Conservation (phyloP, 2,888 invertebrate species). For the Chesias legatella region DNA sequence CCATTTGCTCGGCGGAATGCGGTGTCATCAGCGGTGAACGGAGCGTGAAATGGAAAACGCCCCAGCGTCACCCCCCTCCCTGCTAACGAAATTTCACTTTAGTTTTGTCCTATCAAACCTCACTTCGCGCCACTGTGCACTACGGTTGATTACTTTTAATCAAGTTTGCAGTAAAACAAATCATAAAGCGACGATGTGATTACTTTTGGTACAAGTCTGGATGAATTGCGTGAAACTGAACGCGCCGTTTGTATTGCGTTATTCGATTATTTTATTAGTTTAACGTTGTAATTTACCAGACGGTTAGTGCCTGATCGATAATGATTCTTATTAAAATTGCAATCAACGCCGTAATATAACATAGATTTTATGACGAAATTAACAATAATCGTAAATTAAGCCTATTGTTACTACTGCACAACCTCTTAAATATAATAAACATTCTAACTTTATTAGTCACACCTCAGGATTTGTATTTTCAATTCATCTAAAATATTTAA, state of each 20-base stretch:
- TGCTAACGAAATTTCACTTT: constrained; percentile 69
- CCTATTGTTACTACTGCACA: too few relatives aligned
- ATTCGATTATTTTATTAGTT: constrained; percentile 4
- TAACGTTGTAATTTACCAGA: constrained; percentile 5
- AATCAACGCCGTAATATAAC: too few relatives aligned
- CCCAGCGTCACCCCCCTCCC: constrained; percentile 62
- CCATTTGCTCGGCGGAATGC: constrained; percentile 77
- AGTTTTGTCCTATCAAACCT: constrained; percentile 42
- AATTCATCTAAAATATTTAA: too few relatives aligned
- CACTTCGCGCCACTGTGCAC: constrained; percentile 33
- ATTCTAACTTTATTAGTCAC: too few relatives aligned
- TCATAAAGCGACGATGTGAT: constrained; percentile 14
- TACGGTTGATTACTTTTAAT: constrained; percentile 47
- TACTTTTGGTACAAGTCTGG: constrained; percentile 5
- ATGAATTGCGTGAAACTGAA: constrained; percentile 10
- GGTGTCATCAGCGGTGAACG: constrained; percentile 75
- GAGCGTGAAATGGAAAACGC: constrained; percentile 80
- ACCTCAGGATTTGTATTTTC: too few relatives aligned
- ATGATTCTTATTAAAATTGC: neutral
- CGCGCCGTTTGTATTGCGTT: constrained; percentile 6
- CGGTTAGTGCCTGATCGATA: neutral
- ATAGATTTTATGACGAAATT: too few relatives aligned
- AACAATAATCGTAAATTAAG: too few relatives aligned
- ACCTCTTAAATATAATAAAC: too few relatives aligned
- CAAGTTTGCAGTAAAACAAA: constrained; percentile 18